A percentile compares a stretch with the other conserved stretches of the same genome.
Conservation (phyloP, 2,797 vertebrate species). For the Mormyrops attenuatus region DNA sequence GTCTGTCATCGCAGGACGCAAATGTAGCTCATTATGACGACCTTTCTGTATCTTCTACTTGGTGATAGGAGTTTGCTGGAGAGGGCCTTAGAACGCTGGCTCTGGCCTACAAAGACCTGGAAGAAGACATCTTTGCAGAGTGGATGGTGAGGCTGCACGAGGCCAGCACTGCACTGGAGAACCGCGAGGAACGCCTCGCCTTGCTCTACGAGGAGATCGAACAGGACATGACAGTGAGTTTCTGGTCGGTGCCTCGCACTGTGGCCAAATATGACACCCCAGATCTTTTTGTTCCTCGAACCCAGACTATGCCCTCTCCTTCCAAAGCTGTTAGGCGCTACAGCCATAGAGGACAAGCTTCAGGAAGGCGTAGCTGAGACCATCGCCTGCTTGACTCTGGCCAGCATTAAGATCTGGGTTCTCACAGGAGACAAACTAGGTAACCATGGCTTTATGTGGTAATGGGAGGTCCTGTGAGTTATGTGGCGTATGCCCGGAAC, state of each 20-base stretch:
- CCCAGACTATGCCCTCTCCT: conserved; percentile 1
- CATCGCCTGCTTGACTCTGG: conserved; percentile 63
- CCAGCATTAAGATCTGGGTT: conserved; percentile 82
- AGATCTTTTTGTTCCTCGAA: neutral
- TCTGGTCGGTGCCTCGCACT: no score
- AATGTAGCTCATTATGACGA: neutral
- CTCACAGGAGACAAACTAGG: conserved; percentile 83
- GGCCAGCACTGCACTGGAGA: conserved; percentile 56
- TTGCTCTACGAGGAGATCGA: conserved; percentile 76
- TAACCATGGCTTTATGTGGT: conserved; percentile 36
- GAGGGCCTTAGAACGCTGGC: conserved; percentile 78
- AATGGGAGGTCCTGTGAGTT: no score
- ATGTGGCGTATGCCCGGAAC: no score
- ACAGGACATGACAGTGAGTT: conserved; percentile 63
- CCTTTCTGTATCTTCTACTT: neutral
- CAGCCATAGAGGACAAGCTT: conserved; percentile 81
- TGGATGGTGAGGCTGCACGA: conserved; percentile 70
- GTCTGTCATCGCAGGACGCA: no score
- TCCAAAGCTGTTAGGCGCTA: conserved; percentile 76
- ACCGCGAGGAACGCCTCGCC: conserved; percentile 62
- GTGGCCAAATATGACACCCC: neutral
- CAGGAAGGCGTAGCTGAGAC: conserved; percentile 81
- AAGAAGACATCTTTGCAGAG: conserved; percentile 66
- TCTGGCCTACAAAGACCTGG: conserved; percentile 75
- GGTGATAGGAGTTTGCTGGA: conserved; percentile 73